Evolutionary conservation across 2,888 invertebrate species (phyloP).

Genomic region (Nemoura dubitans): DNA sequence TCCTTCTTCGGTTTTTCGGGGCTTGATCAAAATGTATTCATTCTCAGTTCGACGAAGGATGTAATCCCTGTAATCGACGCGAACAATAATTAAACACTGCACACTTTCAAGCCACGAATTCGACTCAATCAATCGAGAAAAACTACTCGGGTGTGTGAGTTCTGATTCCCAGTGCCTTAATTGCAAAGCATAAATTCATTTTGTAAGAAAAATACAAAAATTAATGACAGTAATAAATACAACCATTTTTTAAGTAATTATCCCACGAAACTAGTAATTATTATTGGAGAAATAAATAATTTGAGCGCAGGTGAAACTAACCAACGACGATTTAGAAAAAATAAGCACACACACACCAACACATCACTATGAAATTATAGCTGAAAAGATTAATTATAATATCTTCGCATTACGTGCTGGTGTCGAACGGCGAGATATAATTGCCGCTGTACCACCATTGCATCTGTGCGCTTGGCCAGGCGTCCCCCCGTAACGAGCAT

Average conservation of each 20-base stretch:
- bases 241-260: conserved; percentile 23
- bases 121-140: background rate
- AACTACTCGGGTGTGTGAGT: background rate
- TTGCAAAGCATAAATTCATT: conserved; percentile 28
- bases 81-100: background rate
- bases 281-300: conserved; percentile 21
- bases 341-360: background rate
- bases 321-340: conserved; percentile 1
- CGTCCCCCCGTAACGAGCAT: conserved; percentile 16
- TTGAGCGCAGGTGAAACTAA: conserved; percentile 19
- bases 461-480: background rate
- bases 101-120: background rate
- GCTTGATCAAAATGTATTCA: background rate
- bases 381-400: conserved; percentile 35
- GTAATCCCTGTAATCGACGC: background rate
- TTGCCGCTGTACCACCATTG: background rate
- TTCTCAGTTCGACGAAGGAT: background rate
- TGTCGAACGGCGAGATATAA: conserved; percentile 28
- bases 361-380: conserved; percentile 23
- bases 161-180: background rate
- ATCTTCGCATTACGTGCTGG: conserved; percentile 31
- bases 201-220: conserved; percentile 22
- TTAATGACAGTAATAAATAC: conserved; percentile 19
- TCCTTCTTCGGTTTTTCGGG: background rate
- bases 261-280: conserved; percentile 10